phyloP scores from a whole-genome alignment of 2,888 invertebrate species.

The Drosophila nr. perissopoda region DNA sequence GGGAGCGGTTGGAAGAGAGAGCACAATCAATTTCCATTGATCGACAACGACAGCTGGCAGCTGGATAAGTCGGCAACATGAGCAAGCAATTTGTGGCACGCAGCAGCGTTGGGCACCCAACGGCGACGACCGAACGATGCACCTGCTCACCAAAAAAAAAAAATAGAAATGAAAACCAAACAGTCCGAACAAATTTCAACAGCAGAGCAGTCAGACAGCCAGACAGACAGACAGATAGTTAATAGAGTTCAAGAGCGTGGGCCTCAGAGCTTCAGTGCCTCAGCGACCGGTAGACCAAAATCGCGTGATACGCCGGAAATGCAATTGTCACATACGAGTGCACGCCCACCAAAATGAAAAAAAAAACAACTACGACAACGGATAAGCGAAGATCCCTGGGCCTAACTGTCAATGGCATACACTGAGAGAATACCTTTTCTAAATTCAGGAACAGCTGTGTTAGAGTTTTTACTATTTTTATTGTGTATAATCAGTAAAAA shows the following conservation, averaged over 20 bases:
- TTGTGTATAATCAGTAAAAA: neutral
- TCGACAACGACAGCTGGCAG: constrained; percentile 65
- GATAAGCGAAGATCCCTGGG: constrained; percentile 2
- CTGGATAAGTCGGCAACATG: constrained; percentile 52
- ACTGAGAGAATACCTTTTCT: neutral
- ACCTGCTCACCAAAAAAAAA: constrained; percentile 54
- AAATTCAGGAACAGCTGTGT: neutral
- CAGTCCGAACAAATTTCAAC: constrained; percentile 17
- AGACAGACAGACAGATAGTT: constrained; percentile 4
- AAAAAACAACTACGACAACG: neutral
- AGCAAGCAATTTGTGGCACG: constrained; percentile 73
- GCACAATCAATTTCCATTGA: constrained; percentile 55
- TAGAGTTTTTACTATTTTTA: neutral
- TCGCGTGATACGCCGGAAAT: constrained; percentile 70
- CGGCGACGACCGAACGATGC: constrained; percentile 51
- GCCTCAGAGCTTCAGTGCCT: neutral
- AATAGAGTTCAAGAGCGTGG: constrained; percentile 45
- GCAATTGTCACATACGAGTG: constrained; percentile 69
- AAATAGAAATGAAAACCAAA: constrained; percentile 4
- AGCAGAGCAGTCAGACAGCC: constrained; percentile 7
- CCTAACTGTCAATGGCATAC: constrained; percentile 9
- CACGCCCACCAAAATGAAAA: constrained; percentile 62
- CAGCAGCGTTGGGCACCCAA: constrained; percentile 58
- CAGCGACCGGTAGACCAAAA: constrained; percentile 9
- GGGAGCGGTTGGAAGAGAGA: constrained; percentile 3